phyloP scores from a whole-genome alignment of 2,797 vertebrate genomes.

The Acanthurus lineatus region DNA sequence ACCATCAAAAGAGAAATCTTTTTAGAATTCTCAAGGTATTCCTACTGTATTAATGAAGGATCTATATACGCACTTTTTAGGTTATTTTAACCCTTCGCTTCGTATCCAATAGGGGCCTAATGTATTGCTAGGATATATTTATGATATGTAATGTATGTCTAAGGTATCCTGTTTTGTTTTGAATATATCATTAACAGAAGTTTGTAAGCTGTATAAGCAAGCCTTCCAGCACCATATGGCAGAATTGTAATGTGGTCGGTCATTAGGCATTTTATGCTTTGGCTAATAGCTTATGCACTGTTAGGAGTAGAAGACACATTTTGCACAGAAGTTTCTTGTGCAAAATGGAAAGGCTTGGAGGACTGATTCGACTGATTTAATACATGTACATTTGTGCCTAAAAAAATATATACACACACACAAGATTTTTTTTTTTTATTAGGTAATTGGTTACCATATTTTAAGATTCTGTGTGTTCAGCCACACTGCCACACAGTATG shows the following conservation, averaged over 20 bases:
- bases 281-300: too few relatives aligned
- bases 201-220: neutral
- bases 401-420: too few relatives aligned
- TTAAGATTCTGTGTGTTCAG: too few relatives aligned
- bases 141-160: neutral
- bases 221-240: neutral
- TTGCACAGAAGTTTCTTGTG: too few relatives aligned
- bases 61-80: neutral
- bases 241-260: neutral
- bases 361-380: too few relatives aligned
- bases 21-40: neutral
- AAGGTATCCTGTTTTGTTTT: neutral
- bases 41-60: neutral
- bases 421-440: too few relatives aligned
- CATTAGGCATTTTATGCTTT: too few relatives aligned
- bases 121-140: neutral
- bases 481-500: too few relatives aligned
- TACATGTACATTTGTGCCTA: too few relatives aligned
- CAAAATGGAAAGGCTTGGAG: too few relatives aligned
- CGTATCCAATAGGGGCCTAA: neutral
- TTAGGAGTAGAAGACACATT: too few relatives aligned
- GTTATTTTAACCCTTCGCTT: neutral
- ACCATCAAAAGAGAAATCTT: neutral
- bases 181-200: neutral
- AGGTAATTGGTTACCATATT: too few relatives aligned